These are phyloP conservation scores for Turritopsis dohrnii DNA, from an alignment of 30 jellyfish, hydroid and myxozoan species.

Conservation along the genomic window DNA sequence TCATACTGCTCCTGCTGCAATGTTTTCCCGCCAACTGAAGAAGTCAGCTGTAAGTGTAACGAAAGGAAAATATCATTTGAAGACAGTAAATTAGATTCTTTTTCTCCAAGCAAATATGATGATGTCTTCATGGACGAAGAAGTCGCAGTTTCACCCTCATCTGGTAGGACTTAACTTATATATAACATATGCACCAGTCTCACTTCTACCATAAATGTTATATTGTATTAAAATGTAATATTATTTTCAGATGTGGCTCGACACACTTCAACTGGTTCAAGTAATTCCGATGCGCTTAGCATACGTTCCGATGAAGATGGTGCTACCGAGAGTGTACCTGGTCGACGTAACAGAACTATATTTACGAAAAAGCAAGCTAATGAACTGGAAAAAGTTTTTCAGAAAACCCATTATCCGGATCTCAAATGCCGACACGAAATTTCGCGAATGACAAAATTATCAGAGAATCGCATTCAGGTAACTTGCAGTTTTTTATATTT, in stretches of 20 bases:
- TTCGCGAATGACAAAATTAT: constrained; percentile 60
- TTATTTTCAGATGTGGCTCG: constrained; percentile 3
- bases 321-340: neutral
- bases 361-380: constrained; percentile 68
- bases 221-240: neutral
- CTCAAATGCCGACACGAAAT: constrained; percentile 63
- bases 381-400: constrained; percentile 67
- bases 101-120: neutral
- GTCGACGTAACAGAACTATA: constrained; percentile 79
- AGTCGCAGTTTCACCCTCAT: neutral
- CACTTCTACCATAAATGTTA: neutral
- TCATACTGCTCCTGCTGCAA: neutral
- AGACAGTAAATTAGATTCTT: neutral
- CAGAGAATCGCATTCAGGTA: constrained; percentile 94
- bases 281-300: constrained; percentile 17
- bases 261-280: constrained; percentile 2
- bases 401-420: constrained; percentile 82
- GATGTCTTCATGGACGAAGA: constrained; percentile 21
- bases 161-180: neutral
- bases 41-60: neutral
- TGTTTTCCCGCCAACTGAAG: neutral
- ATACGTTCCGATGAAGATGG: constrained; percentile 17
- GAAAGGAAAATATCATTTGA: neutral
- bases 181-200: no score
- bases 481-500: neutral